Evolutionary conservation across 2,888 invertebrate genomes (phyloP).

Genomic region (Aphelenchoides bicaudatus): DNA sequence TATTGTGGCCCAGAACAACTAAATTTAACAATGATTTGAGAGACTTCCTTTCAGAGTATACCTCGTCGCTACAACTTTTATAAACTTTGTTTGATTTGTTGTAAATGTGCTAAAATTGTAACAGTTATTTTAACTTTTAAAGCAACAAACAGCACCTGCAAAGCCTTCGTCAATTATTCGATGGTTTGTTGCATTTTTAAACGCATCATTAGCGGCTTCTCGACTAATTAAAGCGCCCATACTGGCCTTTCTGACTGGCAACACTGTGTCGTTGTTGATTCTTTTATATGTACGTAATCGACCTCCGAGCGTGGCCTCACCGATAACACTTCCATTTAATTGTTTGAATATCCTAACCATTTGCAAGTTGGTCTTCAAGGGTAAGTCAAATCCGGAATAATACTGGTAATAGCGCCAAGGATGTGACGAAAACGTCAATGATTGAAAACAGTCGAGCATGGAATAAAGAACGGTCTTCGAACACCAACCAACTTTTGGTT

Average conservation of each 20-base stretch:
- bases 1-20: slow-evolving; percentile 33
- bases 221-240: slow-evolving; percentile 29
- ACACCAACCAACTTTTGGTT: slow-evolving; percentile 1
- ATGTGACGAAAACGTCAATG: slow-evolving; percentile 20
- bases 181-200: not conserved
- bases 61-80: slow-evolving; percentile 14
- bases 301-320: slow-evolving; percentile 25
- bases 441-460: slow-evolving; percentile 14
- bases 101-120: too few relatives aligned
- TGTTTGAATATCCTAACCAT: slow-evolving; percentile 42
- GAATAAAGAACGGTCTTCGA: not conserved
- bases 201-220: slow-evolving; percentile 23
- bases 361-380: slow-evolving; percentile 40
- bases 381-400: slow-evolving; percentile 33
- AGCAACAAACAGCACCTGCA: too few relatives aligned
- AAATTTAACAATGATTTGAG: slow-evolving; percentile 29
- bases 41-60: slow-evolving; percentile 18
- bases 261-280: slow-evolving; percentile 8
- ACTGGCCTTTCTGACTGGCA: slow-evolving; percentile 22
- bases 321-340: slow-evolving; percentile 35
- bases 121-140: not conserved
- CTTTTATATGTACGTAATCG: not conserved
- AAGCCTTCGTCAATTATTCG: not conserved
- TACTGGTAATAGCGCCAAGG: slow-evolving; percentile 33
- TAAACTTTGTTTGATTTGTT: not conserved